Evolutionary conservation across 2,797 vertebrate species (phyloP), one percentile per base, ranked within the genome.

Genomic region (Poecilia picta): DNA sequence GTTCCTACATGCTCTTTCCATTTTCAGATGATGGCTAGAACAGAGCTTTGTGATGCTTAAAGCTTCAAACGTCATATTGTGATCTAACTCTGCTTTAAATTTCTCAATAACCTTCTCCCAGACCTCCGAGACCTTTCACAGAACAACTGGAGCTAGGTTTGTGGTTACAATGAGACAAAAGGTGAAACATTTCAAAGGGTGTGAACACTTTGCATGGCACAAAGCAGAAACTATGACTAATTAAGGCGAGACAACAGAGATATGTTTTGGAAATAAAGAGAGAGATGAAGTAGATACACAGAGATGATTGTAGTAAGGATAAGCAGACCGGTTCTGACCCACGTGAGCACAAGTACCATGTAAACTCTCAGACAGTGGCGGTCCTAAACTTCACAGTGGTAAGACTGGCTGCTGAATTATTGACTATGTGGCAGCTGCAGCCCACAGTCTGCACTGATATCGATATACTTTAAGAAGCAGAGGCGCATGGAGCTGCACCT

Each of bases 361-460:
- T 70, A 43, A n/a, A 43, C 39, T n/a, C 20, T 8, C 33, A 80
- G 68, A 77, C 80, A 76, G 31, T 47, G 51, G 62, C 80, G 55
- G 51, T 66, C 76, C 75, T 62, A 75, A 72, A 77, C 71, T 84
- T 87, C 85, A 83, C 79, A 89, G 83, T 76, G 84, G 78, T 81
- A 66, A 73, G 79, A 51, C 25, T 62, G 83, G 77, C 68, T 81
- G 76, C 73, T 88, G 83, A 89, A 88, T 87, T 90, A 93, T 90
- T 89, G 89, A 93, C 89, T 41, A 51, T 68, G 76, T 73, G 64
- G 77, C 53, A 73, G 82, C 81, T 79, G 85, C 80, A 83, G 85
- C 80, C 83, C 79, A 36, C 59, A 31, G 88, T 86, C 88, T 87
- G 85, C 12, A 39, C 72, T 72, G 75, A 64, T 85, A 88, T 87